A percentile compares a stretch with the other conserved stretches of the same genome.
Conservation (phyloP, 1,140 invertebrate species). For the Hermetia illucens region DNA sequence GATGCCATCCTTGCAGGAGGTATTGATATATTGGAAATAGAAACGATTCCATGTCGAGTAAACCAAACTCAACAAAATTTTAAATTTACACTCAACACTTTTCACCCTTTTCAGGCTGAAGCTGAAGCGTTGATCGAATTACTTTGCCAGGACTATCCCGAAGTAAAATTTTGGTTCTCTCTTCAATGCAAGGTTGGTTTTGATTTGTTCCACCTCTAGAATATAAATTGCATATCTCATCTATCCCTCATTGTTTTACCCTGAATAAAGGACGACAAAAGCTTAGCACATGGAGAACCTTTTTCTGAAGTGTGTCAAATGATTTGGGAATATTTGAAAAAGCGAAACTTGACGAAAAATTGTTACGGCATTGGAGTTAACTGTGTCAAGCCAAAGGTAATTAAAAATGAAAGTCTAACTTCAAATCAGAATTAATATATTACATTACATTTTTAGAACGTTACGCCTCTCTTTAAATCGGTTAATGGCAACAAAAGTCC, state of each 20-base stretch:
- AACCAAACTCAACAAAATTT: no score
- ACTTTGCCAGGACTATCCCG: conserved; percentile 38
- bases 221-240: conserved; percentile 1
- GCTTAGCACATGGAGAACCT: conserved; percentile 52
- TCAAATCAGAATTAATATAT: background rate
- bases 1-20: conserved; percentile 37
- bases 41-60: conserved; percentile 44
- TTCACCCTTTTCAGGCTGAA: conserved; percentile 32
- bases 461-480: conserved; percentile 35
- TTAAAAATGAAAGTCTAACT: conserved; percentile 4
- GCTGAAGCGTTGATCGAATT: conserved; percentile 36
- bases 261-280: conserved; percentile 40
- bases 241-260: no score
- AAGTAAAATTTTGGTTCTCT: conserved; percentile 38
- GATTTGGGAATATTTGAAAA: conserved; percentile 41
- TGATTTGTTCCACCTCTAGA: background rate
- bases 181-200: conserved; percentile 12
- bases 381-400: conserved; percentile 45
- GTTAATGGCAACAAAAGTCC: conserved; percentile 23
- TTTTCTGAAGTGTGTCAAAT: conserved; percentile 35
- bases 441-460: conserved; percentile 28
- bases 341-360: conserved; percentile 40
- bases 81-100: background rate
- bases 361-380: conserved; percentile 71
- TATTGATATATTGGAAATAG: conserved; percentile 44